A percentile compares a stretch with the other conserved stretches of the same genome.
Evolutionary conservation across 2,113 vertebrate species (phyloP).

Genomic region (Bungarus multicinctus): DNA sequence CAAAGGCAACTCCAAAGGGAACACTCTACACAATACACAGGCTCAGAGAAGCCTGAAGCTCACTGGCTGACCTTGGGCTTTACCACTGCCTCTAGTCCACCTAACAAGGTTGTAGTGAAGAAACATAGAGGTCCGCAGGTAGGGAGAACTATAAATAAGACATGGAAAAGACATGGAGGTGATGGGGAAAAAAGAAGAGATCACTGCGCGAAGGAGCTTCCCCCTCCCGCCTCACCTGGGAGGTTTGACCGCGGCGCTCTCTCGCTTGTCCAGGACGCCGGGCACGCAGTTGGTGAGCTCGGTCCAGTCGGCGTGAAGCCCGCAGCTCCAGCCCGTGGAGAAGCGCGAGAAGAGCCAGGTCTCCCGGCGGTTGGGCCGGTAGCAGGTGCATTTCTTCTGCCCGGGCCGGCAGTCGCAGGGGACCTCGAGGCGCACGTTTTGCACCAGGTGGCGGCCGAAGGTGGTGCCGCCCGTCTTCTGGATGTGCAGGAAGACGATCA

Average conservation of each 20-base stretch:
- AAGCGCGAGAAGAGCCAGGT: conserved; percentile 98
- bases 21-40: neutral
- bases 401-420: conserved; percentile 97
- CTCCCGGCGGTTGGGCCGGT: conserved; percentile 94
- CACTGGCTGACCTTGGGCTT: neutral
- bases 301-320: conserved; percentile 99
- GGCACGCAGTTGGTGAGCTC: conserved; percentile 98
- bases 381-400: conserved; percentile 99
- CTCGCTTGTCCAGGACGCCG: conserved; percentile 92
- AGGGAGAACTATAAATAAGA: neutral
- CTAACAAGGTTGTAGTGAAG: neutral
- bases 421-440: conserved; percentile 94
- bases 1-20: neutral
- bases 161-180: too few species aligned
- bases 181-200: neutral
- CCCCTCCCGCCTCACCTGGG: conserved; percentile 73
- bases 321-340: conserved; percentile 99
- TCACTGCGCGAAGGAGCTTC: fast-evolving
- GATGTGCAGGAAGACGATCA: conserved; percentile 98
- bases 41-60: neutral
- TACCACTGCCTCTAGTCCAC: neutral
- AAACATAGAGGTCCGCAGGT: neutral
- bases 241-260: conserved; percentile 78
- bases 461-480: conserved; percentile 98
- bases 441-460: conserved; percentile 96